Percentiles rank a stretch among this genome's conserved stretches.
Evolutionary conservation across 2,888 invertebrate species (phyloP).

Genomic region (Meta bourneti): DNA sequence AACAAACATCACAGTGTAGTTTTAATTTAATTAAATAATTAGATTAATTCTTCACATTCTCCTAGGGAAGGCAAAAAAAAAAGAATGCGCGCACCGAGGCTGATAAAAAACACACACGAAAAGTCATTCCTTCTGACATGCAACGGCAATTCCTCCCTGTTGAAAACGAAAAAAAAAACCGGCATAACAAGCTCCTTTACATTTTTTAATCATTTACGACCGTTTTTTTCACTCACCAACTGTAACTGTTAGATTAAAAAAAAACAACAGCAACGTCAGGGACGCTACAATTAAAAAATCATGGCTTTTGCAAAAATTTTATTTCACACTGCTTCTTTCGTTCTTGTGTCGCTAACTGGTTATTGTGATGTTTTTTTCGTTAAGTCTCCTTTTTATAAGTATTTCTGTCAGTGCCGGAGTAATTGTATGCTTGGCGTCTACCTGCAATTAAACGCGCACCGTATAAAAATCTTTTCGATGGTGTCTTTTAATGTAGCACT

Average conservation of each 20-base stretch:
- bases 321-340: constrained; percentile 66
- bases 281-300: constrained; percentile 69
- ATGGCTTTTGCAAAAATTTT: constrained; percentile 73
- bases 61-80: constrained; percentile 36
- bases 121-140: constrained; percentile 57
- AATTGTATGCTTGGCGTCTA: constrained; percentile 53
- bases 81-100: background rate
- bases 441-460: constrained; percentile 67
- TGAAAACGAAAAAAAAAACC: constrained; percentile 46
- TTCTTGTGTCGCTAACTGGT: constrained; percentile 46
- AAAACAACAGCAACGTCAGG: constrained; percentile 43
- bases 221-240: constrained; percentile 57
- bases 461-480: constrained; percentile 71
- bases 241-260: constrained; percentile 69
- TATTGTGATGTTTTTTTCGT: constrained; percentile 48
- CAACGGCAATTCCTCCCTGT: constrained; percentile 51
- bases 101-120: constrained; percentile 14
- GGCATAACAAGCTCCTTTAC: constrained; percentile 58
- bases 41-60: constrained; percentile 64
- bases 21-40: constrained; percentile 71
- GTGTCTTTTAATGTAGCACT: constrained; percentile 63
- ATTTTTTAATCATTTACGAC: constrained; percentile 72
- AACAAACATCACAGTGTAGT: constrained; percentile 32
- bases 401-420: constrained; percentile 62
- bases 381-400: constrained; percentile 22